Percentiles rank a stretch among this genome's conserved stretches.
phyloP scores from a whole-genome alignment of 2,888 invertebrate genomes.

The Ennomos quercinarius region DNA sequence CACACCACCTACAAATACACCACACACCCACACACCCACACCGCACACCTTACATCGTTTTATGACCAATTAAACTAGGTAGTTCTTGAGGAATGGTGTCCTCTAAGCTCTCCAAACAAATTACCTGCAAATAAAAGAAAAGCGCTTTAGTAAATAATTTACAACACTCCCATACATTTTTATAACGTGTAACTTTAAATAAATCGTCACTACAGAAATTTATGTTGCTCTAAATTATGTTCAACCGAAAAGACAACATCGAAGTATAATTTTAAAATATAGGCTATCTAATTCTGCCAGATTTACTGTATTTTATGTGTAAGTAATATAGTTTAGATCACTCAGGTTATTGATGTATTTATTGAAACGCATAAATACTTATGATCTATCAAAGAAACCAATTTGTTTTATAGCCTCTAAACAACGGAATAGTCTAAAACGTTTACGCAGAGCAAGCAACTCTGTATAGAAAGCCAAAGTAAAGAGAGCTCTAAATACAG shows the following conservation, averaged over 20 bases:
- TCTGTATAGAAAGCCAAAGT: constrained; percentile 35
- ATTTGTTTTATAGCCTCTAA: constrained; percentile 17
- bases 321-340: constrained; percentile 6
- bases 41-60: constrained; percentile 44
- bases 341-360: constrained; percentile 5
- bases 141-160: constrained; percentile 40
- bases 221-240: constrained; percentile 36
- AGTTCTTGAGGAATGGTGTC: constrained; percentile 43
- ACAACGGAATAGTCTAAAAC: constrained; percentile 23
- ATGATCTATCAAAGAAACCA: constrained; percentile 3
- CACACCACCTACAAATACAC: no score
- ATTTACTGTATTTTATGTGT: constrained; percentile 22
- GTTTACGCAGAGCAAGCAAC: constrained; percentile 14
- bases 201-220: constrained; percentile 27
- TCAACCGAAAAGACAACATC: constrained; percentile 29
- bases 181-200: constrained; percentile 37
- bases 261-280: constrained; percentile 18
- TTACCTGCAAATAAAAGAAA: constrained; percentile 57
- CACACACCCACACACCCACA: no score
- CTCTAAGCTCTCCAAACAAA: constrained; percentile 41
- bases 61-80: constrained; percentile 48
- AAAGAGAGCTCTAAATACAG: constrained; percentile 41
- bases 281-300: constrained; percentile 19
- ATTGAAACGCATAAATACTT: background rate
- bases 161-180: constrained; percentile 28